phyloP scores from a whole-genome alignment of 2,113 vertebrate species.

The Oceanodroma tethys region DNA sequence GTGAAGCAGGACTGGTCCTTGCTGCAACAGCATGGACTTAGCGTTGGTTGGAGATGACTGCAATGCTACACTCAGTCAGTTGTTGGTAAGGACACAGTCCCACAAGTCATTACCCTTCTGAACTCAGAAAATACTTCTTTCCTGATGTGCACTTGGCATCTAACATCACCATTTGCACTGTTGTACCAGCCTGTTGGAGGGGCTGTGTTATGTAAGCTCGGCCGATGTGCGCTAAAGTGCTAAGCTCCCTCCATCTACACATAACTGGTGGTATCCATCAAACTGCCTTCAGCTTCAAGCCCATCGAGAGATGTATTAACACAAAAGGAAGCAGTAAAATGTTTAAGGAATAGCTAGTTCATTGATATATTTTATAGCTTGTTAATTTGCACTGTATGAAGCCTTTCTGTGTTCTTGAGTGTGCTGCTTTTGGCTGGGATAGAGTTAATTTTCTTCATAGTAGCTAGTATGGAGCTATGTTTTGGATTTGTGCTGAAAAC shows the following conservation, averaged over 20 bases:
- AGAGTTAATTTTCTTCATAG: too few species aligned
- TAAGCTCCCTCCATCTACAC: neutral
- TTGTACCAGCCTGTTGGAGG: neutral
- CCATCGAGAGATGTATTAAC: neutral
- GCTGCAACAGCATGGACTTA: neutral
- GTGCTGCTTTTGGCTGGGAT: too few species aligned
- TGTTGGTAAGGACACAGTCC: neutral
- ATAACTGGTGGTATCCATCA: neutral
- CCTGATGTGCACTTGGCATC: neutral
- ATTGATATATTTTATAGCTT: neutral
- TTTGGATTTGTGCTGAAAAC: too few species aligned
- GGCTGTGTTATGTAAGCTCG: neutral
- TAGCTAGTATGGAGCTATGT: too few species aligned
- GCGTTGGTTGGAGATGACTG: neutral
- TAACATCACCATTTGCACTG: neutral
- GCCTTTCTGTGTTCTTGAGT: neutral
- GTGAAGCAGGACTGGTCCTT: neutral
- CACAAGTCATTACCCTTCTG: neutral
- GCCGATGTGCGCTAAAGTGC: rapidly evolving
- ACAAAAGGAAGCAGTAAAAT: neutral
- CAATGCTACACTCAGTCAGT: neutral
- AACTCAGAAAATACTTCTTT: neutral
- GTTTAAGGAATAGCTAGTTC: neutral
- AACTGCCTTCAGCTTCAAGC: neutral
- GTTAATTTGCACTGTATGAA: neutral